Conservation (phyloP, 2,888 invertebrate genomes). For the Temnothorax ravouxi region DNA sequence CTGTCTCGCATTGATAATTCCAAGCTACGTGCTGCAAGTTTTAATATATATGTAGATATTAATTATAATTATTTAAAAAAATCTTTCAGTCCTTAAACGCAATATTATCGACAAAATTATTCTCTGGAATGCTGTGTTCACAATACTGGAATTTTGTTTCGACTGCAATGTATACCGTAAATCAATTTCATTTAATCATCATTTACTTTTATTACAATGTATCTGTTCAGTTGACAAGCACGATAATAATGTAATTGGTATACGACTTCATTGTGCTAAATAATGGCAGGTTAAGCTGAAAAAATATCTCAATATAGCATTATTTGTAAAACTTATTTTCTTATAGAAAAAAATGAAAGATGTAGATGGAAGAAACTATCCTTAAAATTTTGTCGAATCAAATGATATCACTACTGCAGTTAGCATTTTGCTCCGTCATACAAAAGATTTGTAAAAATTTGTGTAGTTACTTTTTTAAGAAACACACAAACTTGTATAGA, state of each 20-base stretch:
- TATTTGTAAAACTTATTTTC: constrained; percentile 27
- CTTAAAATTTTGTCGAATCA: constrained; percentile 18
- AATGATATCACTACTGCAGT: constrained; percentile 25
- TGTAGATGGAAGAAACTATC: constrained; percentile 33
- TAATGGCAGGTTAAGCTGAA: constrained; percentile 42
- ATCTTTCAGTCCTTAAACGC: constrained; percentile 57
- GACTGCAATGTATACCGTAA: constrained; percentile 60
- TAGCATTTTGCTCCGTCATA: not conserved
- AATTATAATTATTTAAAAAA: constrained; percentile 57
- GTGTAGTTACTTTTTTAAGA: not conserved
- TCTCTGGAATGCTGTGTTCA: constrained; percentile 71
- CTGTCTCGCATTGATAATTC: constrained; percentile 61
- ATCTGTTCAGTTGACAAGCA: constrained; percentile 46
- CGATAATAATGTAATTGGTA: constrained; percentile 52
- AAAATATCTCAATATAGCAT: constrained; percentile 35
- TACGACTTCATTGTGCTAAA: constrained; percentile 65
- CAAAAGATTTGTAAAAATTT: constrained; percentile 28
- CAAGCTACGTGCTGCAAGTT: constrained; percentile 54
- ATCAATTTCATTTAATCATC: constrained; percentile 46
- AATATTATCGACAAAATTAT: constrained; percentile 64
- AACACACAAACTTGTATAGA: constrained; percentile 25
- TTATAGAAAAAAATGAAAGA: constrained; percentile 40
- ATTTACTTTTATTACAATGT: constrained; percentile 46
- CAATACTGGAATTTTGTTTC: constrained; percentile 68
- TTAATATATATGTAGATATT: constrained; percentile 66